phyloP scores from a whole-genome alignment of 2,113 vertebrate species.

The Dermatemys mawii region DNA sequence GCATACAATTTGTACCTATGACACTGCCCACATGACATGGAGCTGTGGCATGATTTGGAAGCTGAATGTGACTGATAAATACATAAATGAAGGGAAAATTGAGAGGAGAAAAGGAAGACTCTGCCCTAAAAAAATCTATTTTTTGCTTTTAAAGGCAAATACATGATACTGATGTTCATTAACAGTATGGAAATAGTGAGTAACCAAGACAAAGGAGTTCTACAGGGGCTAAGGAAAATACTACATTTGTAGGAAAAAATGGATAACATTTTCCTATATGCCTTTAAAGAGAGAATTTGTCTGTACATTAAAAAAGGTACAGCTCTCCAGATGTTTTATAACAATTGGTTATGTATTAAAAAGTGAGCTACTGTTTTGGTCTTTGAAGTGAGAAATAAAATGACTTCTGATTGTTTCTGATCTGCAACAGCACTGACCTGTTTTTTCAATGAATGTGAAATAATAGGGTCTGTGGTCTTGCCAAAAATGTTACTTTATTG shows the following conservation, averaged over 20 bases:
- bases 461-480: slow-evolving; percentile 60
- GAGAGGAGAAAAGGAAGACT: slow-evolving; percentile 21
- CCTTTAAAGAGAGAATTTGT: slow-evolving; percentile 79
- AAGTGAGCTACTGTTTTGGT: slow-evolving; percentile 79
- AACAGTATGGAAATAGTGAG: slow-evolving; percentile 75
- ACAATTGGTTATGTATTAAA: slow-evolving; percentile 74
- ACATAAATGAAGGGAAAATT: slow-evolving; percentile 6
- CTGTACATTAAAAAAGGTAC: slow-evolving; percentile 77
- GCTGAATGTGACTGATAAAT: neutral
- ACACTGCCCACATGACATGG: neutral
- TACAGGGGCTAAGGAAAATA: slow-evolving; percentile 52
- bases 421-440: slow-evolving; percentile 64
- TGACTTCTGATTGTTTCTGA: slow-evolving; percentile 77
- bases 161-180: slow-evolving; percentile 29
- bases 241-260: slow-evolving; percentile 66
- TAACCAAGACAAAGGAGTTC: slow-evolving; percentile 63
- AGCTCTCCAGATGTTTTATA: slow-evolving; percentile 80
- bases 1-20: fast-evolving
- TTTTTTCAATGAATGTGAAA: slow-evolving; percentile 76
- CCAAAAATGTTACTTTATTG: slow-evolving; percentile 72
- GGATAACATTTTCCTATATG: slow-evolving; percentile 80
- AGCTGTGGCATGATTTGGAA: neutral
- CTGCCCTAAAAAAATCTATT: slow-evolving; percentile 44
- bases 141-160: slow-evolving; percentile 28
- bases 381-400: slow-evolving; percentile 76